phyloP scores from a whole-genome alignment of 2,113 vertebrate species.

The Campylomormyrus numenius region DNA sequence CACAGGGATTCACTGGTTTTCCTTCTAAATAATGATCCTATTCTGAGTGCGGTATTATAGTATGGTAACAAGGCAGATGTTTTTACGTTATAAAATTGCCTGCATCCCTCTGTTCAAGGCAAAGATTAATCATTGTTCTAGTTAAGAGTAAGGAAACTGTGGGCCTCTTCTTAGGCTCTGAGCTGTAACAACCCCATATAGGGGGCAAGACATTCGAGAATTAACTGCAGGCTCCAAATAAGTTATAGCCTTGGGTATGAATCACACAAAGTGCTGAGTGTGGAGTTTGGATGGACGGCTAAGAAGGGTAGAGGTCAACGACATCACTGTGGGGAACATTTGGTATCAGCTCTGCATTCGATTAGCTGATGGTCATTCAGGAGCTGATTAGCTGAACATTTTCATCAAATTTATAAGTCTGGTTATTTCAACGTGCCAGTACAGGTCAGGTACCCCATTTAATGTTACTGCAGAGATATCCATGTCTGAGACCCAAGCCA shows the following conservation, averaged over 20 bases:
- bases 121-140: background rate
- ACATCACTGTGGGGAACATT: background rate
- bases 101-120: background rate
- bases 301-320: background rate
- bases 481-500: background rate
- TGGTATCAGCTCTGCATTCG: background rate
- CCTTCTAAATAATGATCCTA: background rate
- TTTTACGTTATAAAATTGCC: background rate
- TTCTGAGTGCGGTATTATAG: background rate
- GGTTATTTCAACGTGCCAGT: background rate
- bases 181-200: background rate
- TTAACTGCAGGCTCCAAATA: background rate
- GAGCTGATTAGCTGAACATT: background rate
- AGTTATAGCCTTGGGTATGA: background rate
- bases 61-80: background rate
- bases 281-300: background rate
- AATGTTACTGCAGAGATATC: background rate
- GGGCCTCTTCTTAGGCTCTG: background rate
- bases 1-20: background rate
- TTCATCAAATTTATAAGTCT: background rate
- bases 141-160: background rate
- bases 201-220: background rate
- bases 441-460: background rate
- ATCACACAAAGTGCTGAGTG: background rate
- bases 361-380: background rate